Evolutionary conservation across 2,797 vertebrate species (phyloP).

Genomic region (Buphagus erythrorhynchus): DNA sequence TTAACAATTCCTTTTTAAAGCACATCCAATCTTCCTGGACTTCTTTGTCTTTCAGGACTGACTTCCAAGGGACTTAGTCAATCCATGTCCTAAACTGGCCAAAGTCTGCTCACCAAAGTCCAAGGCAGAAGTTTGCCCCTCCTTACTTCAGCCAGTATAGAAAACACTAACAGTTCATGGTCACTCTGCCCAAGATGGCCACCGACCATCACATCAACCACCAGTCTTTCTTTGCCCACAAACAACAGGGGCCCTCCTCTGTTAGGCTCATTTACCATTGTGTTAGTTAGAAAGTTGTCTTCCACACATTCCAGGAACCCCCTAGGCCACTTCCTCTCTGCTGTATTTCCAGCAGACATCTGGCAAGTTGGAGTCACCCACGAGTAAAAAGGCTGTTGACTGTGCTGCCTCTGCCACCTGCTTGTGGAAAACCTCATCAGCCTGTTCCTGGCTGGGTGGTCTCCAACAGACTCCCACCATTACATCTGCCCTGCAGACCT

Average conservation of each 20-base stretch:
- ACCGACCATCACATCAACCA: neutral
- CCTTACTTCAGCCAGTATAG: neutral
- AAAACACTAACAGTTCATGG: neutral
- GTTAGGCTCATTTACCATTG: neutral
- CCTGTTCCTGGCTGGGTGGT: neutral
- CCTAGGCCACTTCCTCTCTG: neutral
- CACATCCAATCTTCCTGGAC: neutral
- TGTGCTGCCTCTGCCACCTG: neutral
- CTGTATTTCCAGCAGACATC: neutral
- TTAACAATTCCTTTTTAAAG: neutral
- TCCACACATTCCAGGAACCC: neutral
- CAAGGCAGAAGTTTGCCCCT: neutral
- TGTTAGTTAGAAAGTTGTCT: neutral
- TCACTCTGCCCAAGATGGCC: neutral
- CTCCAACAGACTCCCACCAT: neutral
- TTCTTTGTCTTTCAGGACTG: neutral
- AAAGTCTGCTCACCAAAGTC: neutral
- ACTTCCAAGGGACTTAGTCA: neutral
- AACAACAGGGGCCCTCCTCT: neutral
- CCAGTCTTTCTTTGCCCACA: neutral
- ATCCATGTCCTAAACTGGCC: neutral
- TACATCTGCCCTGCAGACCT: accelerated
- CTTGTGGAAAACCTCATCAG: accelerated
- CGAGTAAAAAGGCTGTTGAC: neutral
- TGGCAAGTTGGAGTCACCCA: neutral